Evolutionary conservation across 2,797 vertebrate genomes (phyloP).

Genomic region (Hippoglossus hippoglossus): DNA sequence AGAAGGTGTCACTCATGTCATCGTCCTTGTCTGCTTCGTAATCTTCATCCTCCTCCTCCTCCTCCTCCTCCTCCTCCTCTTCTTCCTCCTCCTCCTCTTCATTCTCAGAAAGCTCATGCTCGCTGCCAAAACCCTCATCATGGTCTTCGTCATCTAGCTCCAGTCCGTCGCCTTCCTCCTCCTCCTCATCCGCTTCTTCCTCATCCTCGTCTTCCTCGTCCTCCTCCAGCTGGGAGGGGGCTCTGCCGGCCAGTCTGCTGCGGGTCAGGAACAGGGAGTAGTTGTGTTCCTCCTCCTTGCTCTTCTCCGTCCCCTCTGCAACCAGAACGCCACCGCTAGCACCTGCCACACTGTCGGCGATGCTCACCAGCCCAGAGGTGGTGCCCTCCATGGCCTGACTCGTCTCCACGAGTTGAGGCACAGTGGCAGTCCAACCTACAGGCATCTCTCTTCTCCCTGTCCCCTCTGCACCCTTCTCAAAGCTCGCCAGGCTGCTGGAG

Average conservation of each 20-base stretch:
- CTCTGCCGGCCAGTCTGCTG: slow-evolving; percentile 84
- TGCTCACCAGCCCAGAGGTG: slow-evolving; percentile 76
- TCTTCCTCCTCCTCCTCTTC: slow-evolving; percentile 90
- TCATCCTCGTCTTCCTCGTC: slow-evolving; percentile 88
- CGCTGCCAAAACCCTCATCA: slow-evolving; percentile 97
- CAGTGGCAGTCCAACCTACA: slow-evolving; percentile 48
- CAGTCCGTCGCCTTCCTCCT: slow-evolving; percentile 89
- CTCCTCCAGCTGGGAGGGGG: slow-evolving; percentile 82
- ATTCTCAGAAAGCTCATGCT: slow-evolving; percentile 97
- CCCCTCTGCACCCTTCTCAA: slow-evolving; percentile 71
- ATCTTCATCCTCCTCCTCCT: slow-evolving; percentile 90
- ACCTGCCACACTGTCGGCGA: slow-evolving; percentile 68
- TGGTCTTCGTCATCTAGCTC: slow-evolving; percentile 92
- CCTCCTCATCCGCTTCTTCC: slow-evolving; percentile 69
- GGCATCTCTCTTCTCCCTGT: slow-evolving; percentile 63
- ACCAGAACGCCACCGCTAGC: slow-evolving; percentile 76
- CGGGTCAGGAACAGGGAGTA: slow-evolving; percentile 97
- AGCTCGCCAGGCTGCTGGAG: slow-evolving; percentile 45
- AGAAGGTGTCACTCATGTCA: slow-evolving; percentile 96
- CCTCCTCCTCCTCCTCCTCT: slow-evolving; percentile 88
- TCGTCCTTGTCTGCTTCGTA: slow-evolving; percentile 88
- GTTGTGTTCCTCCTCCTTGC: slow-evolving; percentile 99
- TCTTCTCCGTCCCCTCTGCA: slow-evolving; percentile 89
- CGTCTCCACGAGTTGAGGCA: slow-evolving; percentile 82
- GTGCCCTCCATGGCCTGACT: slow-evolving; percentile 70